These are phyloP conservation scores for Apis florea DNA, from an alignment of 1,140 invertebrate genomes.

Conservation along the genomic window DNA sequence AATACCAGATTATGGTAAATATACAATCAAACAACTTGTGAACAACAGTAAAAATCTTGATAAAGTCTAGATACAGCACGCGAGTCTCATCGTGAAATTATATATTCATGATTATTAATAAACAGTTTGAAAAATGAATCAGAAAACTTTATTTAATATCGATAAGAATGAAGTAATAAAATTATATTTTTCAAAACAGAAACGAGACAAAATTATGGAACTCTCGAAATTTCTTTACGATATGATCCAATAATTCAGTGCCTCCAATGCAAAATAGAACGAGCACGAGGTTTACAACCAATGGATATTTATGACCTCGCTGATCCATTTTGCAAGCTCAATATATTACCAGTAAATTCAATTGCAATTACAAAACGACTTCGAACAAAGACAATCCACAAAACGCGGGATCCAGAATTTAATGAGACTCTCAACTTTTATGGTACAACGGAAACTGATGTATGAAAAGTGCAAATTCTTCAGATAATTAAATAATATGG, in stretches of 20 bases:
- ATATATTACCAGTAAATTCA: constrained; percentile 88
- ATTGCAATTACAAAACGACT: constrained; percentile 86
- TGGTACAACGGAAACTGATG: constrained; percentile 90
- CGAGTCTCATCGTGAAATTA: too few relatives aligned
- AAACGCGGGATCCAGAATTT: constrained; percentile 95
- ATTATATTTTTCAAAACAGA: constrained; percentile 34
- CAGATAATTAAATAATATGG: constrained; percentile 1
- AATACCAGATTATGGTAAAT: constrained; percentile 39
- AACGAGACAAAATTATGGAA: constrained; percentile 76
- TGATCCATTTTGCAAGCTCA: constrained; percentile 95
- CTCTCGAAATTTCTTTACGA: constrained; percentile 88
- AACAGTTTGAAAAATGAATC: too few relatives aligned
- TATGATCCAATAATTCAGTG: constrained; percentile 88
- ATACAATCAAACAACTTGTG: not conserved
- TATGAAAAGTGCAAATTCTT: constrained; percentile 69
- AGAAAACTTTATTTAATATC: not conserved
- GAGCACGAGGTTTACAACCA: constrained; percentile 87
- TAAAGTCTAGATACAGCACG: not conserved
- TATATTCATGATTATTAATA: too few relatives aligned
- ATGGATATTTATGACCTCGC: constrained; percentile 95
- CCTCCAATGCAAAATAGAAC: constrained; percentile 89
- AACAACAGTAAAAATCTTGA: too few relatives aligned
- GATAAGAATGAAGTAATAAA: not conserved
- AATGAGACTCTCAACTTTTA: constrained; percentile 96
- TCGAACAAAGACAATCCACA: constrained; percentile 93